Evolutionary conservation across 2,888 invertebrate species (phyloP).

Genomic region (Eupithecia dodoneata): DNA sequence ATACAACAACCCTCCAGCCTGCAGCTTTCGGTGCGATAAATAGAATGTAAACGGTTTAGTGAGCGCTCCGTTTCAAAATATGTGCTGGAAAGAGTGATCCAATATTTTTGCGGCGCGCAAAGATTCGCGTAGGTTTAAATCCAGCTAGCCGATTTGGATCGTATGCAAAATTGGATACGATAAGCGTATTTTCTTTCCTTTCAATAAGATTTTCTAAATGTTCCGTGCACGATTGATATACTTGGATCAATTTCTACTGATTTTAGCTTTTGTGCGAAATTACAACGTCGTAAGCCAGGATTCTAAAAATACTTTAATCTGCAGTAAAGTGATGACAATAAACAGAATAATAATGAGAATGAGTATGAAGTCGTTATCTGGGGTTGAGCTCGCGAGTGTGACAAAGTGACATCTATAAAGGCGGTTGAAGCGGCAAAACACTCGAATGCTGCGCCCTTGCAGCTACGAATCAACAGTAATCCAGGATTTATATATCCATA

Average conservation of each 20-base stretch:
- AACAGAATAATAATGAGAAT: slow-evolving; percentile 41
- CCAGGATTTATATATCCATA: background rate
- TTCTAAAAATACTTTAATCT: slow-evolving; percentile 23
- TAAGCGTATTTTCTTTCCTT: slow-evolving; percentile 17
- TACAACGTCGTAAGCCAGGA: background rate
- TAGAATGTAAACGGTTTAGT: slow-evolving; percentile 57
- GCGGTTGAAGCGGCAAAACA: slow-evolving; percentile 71
- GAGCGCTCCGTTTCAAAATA: slow-evolving; percentile 49
- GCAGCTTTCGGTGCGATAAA: slow-evolving; percentile 50
- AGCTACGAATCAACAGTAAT: slow-evolving; percentile 54
- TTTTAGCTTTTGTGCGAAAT: background rate
- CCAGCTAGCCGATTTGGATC: slow-evolving; percentile 27
- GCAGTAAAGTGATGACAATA: slow-evolving; percentile 35
- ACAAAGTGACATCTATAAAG: slow-evolving; percentile 75
- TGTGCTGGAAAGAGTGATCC: slow-evolving; percentile 45
- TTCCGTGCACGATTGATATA: slow-evolving; percentile 14
- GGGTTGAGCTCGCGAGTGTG: slow-evolving; percentile 66
- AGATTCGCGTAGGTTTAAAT: slow-evolving; percentile 46
- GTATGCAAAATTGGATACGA: slow-evolving; percentile 28
- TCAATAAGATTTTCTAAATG: slow-evolving; percentile 13
- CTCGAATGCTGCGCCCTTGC: slow-evolving; percentile 61
- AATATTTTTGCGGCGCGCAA: slow-evolving; percentile 45
- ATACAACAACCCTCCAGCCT: slow-evolving; percentile 58
- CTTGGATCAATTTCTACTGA: slow-evolving; percentile 3
- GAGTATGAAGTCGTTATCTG: slow-evolving; percentile 69